Evolutionary conservation across 2,888 invertebrate genomes (phyloP), one percentile per base, ranked within the genome.

Genomic region (Scaptomyza cyrtandrae): DNA sequence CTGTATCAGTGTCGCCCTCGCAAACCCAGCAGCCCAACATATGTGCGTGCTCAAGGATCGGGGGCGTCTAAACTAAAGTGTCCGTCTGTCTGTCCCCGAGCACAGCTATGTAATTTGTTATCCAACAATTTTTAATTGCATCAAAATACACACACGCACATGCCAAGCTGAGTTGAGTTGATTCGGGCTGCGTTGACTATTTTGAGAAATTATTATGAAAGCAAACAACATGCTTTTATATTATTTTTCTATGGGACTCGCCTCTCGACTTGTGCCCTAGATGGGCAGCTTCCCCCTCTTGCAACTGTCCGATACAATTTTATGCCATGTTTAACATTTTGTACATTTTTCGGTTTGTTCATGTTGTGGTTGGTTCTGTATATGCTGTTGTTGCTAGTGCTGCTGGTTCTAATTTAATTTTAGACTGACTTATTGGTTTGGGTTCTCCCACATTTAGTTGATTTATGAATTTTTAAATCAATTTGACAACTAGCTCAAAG

Each of bases 111-210:
- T 85, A 85, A 85, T 86, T 85, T 86, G 87, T 85, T 85, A 86
- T 82, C 85, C 85, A 87, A 86, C 85, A 86, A 82, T 85, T 86
- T 86, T 85, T 87, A 87, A 87, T 86, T 86, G 85, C 85, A 86
- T 85, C 85, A 87, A 80, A 81, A 84, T 72, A 78, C 39, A 69
- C 49, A 68, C 78, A 83, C 86, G 75, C 82, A 82, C 75, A 82
- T 70, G 78, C 49, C 61, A 55, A 19, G 45, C 14, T n/a, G 31
- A 57, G 27, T 53, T 46, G 48, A 64, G 63, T 29, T 11, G 27
- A 48, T 16, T 54, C 50, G 50, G 61, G 63, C 54, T 43, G 62
- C 49, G 62, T 46, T 16, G 41, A 61, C 71, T 73, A 71, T 55
- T 64, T 67, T 48, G 41, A 49, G 61, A 53, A 41, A 69, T 60